These are phyloP conservation scores for Actenoides lindsayi DNA, from an alignment of 2,113 vertebrate species.

Conservation along the genomic window DNA sequence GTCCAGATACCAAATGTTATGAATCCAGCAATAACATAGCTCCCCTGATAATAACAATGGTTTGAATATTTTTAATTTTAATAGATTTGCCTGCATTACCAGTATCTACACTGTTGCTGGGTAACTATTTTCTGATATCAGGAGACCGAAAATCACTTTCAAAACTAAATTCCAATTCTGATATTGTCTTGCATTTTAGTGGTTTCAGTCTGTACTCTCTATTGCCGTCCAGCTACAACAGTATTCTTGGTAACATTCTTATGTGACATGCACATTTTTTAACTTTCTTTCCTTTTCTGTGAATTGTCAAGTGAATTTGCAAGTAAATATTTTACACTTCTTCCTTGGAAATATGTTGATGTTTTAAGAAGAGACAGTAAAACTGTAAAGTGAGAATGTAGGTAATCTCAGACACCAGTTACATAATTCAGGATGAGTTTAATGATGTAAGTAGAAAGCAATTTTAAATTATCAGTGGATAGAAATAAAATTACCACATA, in stretches of 20 bases:
- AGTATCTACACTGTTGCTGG: conserved; percentile 42
- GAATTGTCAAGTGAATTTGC: neutral
- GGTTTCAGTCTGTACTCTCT: neutral
- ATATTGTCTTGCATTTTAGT: neutral
- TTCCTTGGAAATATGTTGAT: neutral
- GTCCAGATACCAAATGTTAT: neutral
- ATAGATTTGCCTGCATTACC: neutral
- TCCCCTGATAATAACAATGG: neutral
- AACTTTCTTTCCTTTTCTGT: neutral
- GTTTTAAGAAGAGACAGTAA: neutral
- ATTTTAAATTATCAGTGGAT: neutral
- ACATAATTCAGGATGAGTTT: neutral
- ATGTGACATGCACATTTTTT: neutral
- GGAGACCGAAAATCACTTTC: neutral
- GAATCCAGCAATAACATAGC: conserved; percentile 1
- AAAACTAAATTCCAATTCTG: conserved; percentile 10
- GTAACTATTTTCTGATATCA: conserved; percentile 28
- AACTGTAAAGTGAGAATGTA: neutral
- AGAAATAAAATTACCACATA: neutral
- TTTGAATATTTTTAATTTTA: conserved; percentile 21
- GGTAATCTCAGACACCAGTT: neutral
- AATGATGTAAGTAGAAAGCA: neutral
- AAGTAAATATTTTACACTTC: conserved; percentile 11
- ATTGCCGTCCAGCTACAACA: neutral
- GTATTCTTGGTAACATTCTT: neutral